phyloP scores from a whole-genome alignment of 2,113 vertebrate species.

The Takifugu bimaculatus region DNA sequence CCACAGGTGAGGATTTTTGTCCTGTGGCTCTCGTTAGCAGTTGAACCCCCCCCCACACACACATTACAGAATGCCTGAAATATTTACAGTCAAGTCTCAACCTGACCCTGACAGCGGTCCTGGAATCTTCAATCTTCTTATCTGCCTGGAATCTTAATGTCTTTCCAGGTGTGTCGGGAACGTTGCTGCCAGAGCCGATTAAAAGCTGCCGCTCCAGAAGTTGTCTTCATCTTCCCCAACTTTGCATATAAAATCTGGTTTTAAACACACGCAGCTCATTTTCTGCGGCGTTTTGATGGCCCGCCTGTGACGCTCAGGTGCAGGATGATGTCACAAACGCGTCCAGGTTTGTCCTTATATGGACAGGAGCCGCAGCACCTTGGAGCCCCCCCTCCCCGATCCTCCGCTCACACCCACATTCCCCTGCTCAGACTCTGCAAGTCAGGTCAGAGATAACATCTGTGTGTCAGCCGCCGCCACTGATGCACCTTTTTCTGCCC shows the following conservation, averaged over 20 bases:
- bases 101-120: constrained; percentile 39
- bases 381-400: constrained; percentile 22
- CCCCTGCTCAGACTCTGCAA: constrained; percentile 30
- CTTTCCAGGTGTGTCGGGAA: constrained; percentile 41
- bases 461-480: not conserved
- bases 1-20: not conserved
- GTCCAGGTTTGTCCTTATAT: constrained; percentile 64
- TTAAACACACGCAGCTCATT: no score
- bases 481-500: no score
- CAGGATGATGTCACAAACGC: constrained; percentile 19
- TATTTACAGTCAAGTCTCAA: constrained; percentile 62
- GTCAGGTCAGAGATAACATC: constrained; percentile 49
- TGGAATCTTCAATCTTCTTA: constrained; percentile 20
- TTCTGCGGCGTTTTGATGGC: not conserved
- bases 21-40: constrained; percentile 14
- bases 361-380: constrained; percentile 50
- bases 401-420: constrained; percentile 56
- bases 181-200: constrained; percentile 6
- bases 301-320: constrained; percentile 58
- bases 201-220: not conserved
- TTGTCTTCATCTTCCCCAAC: not conserved
- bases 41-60: not conserved
- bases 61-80: constrained; percentile 33
- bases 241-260: no score
- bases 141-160: constrained; percentile 40